phyloP scores from a whole-genome alignment of 2,888 invertebrate genomes.

The Suillia variegata region DNA sequence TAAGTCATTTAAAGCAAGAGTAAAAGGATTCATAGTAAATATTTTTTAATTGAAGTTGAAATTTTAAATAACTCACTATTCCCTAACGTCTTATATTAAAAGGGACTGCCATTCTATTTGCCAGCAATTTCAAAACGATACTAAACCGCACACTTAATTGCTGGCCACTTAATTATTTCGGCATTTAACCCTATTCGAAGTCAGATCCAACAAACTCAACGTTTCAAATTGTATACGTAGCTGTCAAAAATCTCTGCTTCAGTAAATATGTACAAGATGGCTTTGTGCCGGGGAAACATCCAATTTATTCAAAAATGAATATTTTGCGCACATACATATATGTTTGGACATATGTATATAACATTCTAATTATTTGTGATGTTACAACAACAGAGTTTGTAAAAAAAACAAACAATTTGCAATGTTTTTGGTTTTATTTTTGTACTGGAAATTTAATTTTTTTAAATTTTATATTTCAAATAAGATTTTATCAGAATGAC shows the following conservation, averaged over 20 bases:
- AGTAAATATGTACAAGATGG: slow-evolving; percentile 45
- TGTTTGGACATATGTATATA: not conserved
- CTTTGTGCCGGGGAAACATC: not conserved
- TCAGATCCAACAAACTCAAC: not conserved
- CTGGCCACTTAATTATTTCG: slow-evolving; percentile 19
- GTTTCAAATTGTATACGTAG: too few relatives aligned
- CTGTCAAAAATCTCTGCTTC: slow-evolving; percentile 30
- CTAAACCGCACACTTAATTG: slow-evolving; percentile 36
- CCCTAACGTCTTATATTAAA: not conserved
- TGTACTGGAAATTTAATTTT: too few relatives aligned
- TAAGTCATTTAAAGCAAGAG: too few relatives aligned
- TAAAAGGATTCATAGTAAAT: too few relatives aligned
- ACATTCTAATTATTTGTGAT: too few relatives aligned
- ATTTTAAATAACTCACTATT: not conserved
- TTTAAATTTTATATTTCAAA: too few relatives aligned
- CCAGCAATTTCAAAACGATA: slow-evolving; percentile 35
- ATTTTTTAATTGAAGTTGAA: slow-evolving; percentile 14
- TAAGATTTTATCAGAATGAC: too few relatives aligned
- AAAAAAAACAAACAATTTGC: too few relatives aligned
- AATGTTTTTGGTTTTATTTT: too few relatives aligned
- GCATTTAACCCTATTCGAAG: slow-evolving; percentile 14
- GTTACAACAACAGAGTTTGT: too few relatives aligned
- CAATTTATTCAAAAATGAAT: slow-evolving; percentile 12
- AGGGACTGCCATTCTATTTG: slow-evolving; percentile 25
- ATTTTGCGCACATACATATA: slow-evolving; percentile 8